phyloP scores from a whole-genome alignment of 1,140 invertebrate species.

The Danaus melanippus region DNA sequence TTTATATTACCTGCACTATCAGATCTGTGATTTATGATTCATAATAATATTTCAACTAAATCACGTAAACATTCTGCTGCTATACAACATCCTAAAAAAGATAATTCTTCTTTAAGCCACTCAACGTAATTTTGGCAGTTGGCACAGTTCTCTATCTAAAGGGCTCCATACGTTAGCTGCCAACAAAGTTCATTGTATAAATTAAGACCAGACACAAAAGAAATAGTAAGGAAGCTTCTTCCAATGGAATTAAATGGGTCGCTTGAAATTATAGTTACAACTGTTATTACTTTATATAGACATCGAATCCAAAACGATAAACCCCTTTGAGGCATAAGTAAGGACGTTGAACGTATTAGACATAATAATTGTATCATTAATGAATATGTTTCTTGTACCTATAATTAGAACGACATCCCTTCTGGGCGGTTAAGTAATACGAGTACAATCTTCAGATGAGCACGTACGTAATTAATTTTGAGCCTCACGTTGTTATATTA shows the following conservation, averaged over 20 bases:
- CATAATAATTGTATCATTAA: slow-evolving; percentile 1
- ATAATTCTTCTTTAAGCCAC: no score
- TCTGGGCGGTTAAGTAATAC: slow-evolving; percentile 15
- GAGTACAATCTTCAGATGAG: slow-evolving; percentile 15
- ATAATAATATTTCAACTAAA: no score
- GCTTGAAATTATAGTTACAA: slow-evolving; percentile 5
- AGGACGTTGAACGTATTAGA: no score
- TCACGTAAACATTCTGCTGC: no score
- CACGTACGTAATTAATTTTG: slow-evolving; percentile 22
- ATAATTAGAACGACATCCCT: slow-evolving; percentile 14
- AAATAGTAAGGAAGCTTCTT: slow-evolving; percentile 11
- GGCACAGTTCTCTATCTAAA: slow-evolving; percentile 13
- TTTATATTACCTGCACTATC: no score
- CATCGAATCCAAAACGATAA: no score
- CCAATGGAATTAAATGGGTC: slow-evolving; percentile 21
- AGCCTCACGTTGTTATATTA: slow-evolving; percentile 15
- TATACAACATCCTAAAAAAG: no score
- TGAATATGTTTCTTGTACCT: slow-evolving; percentile 2
- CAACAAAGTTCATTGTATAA: slow-evolving; percentile 27
- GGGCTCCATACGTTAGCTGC: slow-evolving; percentile 19
- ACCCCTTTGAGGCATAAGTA: no score
- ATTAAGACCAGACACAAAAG: slow-evolving; percentile 21
- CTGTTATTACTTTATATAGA: no score
- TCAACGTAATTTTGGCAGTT: slow-evolving; percentile 5
- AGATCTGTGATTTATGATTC: no score